Percentiles rank a stretch among this genome's conserved stretches.
Conservation (phyloP, 2,888 invertebrate species). For the Dryobota labecula region DNA sequence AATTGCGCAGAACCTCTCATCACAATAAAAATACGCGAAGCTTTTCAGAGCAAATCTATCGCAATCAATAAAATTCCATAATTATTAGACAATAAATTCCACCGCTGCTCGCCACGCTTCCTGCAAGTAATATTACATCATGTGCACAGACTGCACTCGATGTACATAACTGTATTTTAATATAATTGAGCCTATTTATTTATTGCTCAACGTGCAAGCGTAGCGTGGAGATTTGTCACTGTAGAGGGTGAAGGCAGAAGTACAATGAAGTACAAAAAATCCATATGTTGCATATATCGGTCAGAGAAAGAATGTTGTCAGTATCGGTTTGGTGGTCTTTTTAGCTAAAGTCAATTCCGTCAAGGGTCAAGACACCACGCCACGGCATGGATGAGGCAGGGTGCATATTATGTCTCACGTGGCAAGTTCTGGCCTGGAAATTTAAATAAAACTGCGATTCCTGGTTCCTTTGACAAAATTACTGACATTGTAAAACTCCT, state of each 20-base stretch:
- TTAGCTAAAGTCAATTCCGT: neutral
- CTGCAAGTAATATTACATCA: constrained; percentile 51
- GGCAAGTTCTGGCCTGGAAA: neutral
- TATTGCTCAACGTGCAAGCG: constrained; percentile 58
- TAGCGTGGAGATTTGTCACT: constrained; percentile 37
- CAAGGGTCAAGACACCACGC: neutral
- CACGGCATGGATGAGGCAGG: neutral
- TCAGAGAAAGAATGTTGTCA: neutral
- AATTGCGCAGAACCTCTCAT: neutral
- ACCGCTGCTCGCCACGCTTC: constrained; percentile 32
- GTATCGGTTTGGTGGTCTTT: neutral
- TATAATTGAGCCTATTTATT: constrained; percentile 67
- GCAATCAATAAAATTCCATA: constrained; percentile 37
- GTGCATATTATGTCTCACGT: neutral
- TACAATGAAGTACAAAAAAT: too few relatives aligned
- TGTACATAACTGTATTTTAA: constrained; percentile 62
- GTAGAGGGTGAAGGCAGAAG: constrained; percentile 4
- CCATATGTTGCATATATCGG: neutral
- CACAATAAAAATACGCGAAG: neutral
- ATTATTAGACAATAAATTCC: constrained; percentile 48
- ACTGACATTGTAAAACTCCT: neutral
- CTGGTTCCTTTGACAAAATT: neutral
- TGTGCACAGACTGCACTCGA: constrained; percentile 33
- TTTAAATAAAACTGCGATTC: neutral
- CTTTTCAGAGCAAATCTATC: constrained; percentile 59